A percentile compares a stretch with the other conserved stretches of the same genome.
phyloP scores from a whole-genome alignment of 2,113 vertebrate genomes.

The Cairina moschata region DNA sequence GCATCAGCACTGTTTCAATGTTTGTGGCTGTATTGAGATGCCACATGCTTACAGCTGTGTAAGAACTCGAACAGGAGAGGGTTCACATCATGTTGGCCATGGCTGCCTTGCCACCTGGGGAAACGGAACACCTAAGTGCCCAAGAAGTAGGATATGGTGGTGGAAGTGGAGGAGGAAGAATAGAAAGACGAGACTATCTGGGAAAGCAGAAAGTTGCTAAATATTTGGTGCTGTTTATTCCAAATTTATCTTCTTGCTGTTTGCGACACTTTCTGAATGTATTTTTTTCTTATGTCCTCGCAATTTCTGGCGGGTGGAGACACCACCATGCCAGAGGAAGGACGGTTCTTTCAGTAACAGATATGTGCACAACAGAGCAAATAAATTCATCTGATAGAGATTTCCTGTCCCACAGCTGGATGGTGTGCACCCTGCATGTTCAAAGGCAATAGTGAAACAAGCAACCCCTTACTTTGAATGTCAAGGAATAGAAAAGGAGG shows the following conservation, averaged over 20 bases:
- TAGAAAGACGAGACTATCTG: background rate
- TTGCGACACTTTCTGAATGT: background rate
- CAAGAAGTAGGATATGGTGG: background rate
- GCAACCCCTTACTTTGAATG: background rate
- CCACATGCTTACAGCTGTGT: rapidly evolving
- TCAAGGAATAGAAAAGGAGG: background rate
- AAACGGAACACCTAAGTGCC: background rate
- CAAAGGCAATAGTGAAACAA: background rate
- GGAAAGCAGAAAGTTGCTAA: background rate
- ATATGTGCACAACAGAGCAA: background rate
- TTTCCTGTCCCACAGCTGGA: background rate
- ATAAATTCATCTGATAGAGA: background rate
- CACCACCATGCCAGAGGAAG: background rate
- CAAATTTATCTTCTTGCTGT: background rate
- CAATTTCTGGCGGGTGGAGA: background rate
- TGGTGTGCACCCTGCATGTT: background rate
- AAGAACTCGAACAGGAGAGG: background rate
- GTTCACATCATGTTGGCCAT: background rate
- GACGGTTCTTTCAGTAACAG: background rate
- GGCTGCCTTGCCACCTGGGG: background rate
- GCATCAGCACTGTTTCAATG: background rate
- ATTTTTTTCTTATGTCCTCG: background rate
- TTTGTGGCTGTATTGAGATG: background rate
- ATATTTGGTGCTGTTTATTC: background rate
- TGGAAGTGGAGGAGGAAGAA: background rate